Evolutionary conservation across 2,888 invertebrate species (phyloP).

Genomic region (Cetonia aurata): DNA sequence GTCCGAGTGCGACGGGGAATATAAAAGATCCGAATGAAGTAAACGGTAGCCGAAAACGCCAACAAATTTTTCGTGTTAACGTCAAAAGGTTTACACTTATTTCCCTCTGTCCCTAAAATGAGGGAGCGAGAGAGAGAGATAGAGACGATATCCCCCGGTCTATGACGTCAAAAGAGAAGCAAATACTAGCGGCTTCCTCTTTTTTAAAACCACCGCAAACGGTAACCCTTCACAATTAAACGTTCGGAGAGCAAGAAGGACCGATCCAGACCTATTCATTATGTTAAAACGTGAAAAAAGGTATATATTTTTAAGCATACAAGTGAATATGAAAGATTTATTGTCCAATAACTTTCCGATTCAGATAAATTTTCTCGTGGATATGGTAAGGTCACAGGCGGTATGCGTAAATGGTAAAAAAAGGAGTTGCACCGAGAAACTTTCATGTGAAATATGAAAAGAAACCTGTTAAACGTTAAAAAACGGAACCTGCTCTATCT

Average conservation of each 20-base stretch:
- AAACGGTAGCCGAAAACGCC: constrained; percentile 50
- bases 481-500: constrained; percentile 7
- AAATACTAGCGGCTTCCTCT: constrained; percentile 3
- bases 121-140: too few species aligned
- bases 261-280: not conserved
- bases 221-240: not conserved
- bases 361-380: not conserved
- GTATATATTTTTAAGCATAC: not conserved
- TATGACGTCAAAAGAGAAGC: not conserved
- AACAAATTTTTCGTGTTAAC: constrained; percentile 55
- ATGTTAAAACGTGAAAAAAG: constrained; percentile 5
- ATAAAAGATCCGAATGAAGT: constrained; percentile 12
- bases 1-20: not conserved
- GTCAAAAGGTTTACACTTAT: constrained; percentile 55
- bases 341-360: constrained; percentile 10
- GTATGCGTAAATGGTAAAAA: constrained; percentile 4
- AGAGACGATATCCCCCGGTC: not conserved
- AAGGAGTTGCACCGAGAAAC: not conserved
- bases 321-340: constrained; percentile 36
- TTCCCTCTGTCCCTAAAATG: not conserved
- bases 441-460: not conserved
- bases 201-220: not conserved
- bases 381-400: not conserved
- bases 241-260: not conserved
- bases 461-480: constrained; percentile 5